Evolutionary conservation across 2,113 vertebrate genomes (phyloP).

Genomic region (Rhodinocichla rosea): DNA sequence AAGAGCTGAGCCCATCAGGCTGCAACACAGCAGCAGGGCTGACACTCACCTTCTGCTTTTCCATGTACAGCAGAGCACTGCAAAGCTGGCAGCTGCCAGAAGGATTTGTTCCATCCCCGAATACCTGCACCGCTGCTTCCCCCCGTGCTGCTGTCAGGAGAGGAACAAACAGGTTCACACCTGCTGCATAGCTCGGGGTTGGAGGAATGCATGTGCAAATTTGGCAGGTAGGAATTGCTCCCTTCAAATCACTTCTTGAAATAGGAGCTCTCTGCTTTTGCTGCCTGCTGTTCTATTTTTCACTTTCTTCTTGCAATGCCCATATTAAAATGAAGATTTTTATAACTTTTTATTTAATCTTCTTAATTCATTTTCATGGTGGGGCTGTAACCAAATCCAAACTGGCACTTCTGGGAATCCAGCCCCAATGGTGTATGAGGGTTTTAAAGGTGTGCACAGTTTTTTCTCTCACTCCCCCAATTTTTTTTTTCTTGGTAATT

Average conservation of each 20-base stretch:
- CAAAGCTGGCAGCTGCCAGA: constrained; percentile 10
- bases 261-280: background rate
- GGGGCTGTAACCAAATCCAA: background rate
- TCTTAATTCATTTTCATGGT: background rate
- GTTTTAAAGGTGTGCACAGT: background rate
- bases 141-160: constrained; percentile 12
- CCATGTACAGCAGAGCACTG: background rate
- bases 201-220: background rate
- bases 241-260: background rate
- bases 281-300: background rate
- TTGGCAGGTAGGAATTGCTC: background rate
- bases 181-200: background rate
- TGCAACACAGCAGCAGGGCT: background rate
- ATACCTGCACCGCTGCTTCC: background rate
- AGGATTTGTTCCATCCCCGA: constrained; percentile 1
- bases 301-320: background rate
- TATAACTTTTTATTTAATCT: background rate
- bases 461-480: background rate
- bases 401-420: background rate
- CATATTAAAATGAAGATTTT: background rate
- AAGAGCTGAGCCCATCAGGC: background rate
- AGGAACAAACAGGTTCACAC: background rate
- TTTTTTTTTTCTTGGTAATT: background rate
- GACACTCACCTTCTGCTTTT: background rate
- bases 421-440: background rate